Base-by-base conservation (phyloP, 2,888 invertebrate genomes). In the Idaea straminata region DNA sequence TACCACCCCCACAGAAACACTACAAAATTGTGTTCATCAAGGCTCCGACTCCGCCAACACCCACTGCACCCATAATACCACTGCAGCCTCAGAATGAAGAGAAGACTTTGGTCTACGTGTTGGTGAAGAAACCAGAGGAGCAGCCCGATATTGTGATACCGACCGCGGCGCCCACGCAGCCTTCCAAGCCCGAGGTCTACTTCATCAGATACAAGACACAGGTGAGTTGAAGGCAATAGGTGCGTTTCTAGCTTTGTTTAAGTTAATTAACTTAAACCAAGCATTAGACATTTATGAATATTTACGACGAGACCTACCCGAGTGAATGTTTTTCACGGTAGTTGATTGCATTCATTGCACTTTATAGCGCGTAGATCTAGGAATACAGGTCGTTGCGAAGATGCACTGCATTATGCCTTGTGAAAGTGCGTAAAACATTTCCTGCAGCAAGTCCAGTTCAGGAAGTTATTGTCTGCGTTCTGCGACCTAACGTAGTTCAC, bases 181-280 rank as follows among this genome's bases (percentile, higher is more conserved):
- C 97, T 61, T 95, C 96, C 93, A 97, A 97, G 86, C 97, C 97
- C 5, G 97, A 97, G 92, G 97, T 97, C 64, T 97, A 97, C 94
- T 97, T 97, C 94, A 97, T 97, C 93, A 95, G 97, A 92, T 97
- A 97, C 92, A 96, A 96, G 91, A 96, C 96, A 63, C 96, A 96
- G 95, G 96, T 96, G 88, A 82, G 85, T 38, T 13, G 61, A 34
- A 35, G 64, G 60, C 15, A 57, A 13, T 5, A 16, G 59, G 59
- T 25, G 16, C 16, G 62, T 58, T 35, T 13, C n/a, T 15, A 35
- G 47, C 25, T 58, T 62, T 35, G 34, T 36, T 60, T 59, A 34
- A 62, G 61, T 59, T 25, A 16, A 35, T 5, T 61, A 35, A 65
- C 61, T 35, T 57, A 59, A 35, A 15, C 34, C 16, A 57, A 58